Percentiles rank a stretch among this genome's conserved stretches.
Conservation (phyloP, 2,888 invertebrate species). For the Andrena bucephala region DNA sequence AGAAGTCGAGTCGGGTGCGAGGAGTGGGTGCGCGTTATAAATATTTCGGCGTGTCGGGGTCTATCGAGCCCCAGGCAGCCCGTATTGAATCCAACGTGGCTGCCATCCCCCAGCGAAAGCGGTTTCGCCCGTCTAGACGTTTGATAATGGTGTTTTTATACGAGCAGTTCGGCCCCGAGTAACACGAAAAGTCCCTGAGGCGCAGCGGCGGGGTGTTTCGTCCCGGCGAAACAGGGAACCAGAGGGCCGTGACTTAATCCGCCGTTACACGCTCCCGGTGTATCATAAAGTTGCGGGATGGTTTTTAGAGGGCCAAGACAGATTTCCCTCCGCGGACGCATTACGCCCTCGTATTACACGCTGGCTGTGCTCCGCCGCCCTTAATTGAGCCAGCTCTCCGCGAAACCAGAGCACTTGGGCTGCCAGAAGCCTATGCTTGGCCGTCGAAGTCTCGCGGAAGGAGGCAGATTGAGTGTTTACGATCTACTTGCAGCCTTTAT, state of each 20-base stretch:
- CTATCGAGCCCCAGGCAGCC: slow-evolving; percentile 5
- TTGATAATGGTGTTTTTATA: slow-evolving; percentile 63
- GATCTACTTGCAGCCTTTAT: neutral
- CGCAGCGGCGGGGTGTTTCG: slow-evolving; percentile 16
- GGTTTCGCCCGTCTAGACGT: slow-evolving; percentile 54
- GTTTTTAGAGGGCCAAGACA: slow-evolving; percentile 35
- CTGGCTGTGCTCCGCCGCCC: neutral
- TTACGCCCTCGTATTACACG: slow-evolving; percentile 24
- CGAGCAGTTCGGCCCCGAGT: slow-evolving; percentile 22
- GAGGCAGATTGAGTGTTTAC: neutral
- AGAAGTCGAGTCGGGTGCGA: neutral
- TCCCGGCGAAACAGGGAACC: slow-evolving; percentile 19
- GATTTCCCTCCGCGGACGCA: slow-evolving; percentile 40
- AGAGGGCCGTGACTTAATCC: slow-evolving; percentile 38
- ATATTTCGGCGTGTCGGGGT: slow-evolving; percentile 13
- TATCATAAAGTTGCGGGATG: slow-evolving; percentile 35
- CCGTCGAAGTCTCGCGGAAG: too few species aligned
- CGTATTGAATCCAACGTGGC: slow-evolving; percentile 40
- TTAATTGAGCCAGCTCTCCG: slow-evolving; percentile 22
- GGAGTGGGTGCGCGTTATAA: slow-evolving; percentile 5
- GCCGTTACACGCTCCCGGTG: slow-evolving; percentile 30
- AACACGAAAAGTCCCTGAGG: slow-evolving; percentile 60
- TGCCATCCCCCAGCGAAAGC: neutral
- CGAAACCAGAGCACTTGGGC: neutral
- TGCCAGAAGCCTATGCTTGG: too few species aligned